These are phyloP conservation scores for Fulmarus glacialis DNA, from an alignment of 2,113 vertebrate genomes.

Conservation along the genomic window DNA sequence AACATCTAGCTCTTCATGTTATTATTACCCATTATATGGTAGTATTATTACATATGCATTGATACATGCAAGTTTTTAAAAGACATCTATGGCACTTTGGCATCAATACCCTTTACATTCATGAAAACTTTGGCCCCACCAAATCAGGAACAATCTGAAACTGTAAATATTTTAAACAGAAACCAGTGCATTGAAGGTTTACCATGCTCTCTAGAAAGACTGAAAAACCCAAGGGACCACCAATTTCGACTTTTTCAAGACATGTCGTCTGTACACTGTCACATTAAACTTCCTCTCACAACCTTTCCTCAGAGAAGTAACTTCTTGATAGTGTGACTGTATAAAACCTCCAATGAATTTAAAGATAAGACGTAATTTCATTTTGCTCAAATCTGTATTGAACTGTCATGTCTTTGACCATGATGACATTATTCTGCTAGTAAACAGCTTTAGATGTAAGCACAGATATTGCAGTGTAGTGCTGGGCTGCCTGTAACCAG, in stretches of 20 bases:
- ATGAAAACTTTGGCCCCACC: neutral
- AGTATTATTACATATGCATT: neutral
- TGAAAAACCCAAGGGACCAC: neutral
- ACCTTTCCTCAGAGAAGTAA: neutral
- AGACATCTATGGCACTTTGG: neutral
- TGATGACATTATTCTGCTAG: neutral
- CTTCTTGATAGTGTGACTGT: neutral
- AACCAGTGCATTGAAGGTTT: neutral
- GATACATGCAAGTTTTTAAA: neutral
- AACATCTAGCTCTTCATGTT: neutral
- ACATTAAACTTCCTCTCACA: neutral
- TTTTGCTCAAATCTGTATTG: neutral
- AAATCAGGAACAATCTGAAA: neutral
- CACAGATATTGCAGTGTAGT: neutral
- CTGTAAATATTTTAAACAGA: neutral
- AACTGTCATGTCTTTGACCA: neutral
- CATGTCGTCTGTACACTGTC: neutral
- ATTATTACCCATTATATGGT: neutral
- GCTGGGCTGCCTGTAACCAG: neutral
- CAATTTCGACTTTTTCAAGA: neutral
- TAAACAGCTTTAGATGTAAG: neutral
- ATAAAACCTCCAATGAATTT: neutral
- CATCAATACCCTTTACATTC: neutral
- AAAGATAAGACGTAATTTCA: conserved; percentile 8
- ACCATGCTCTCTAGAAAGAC: neutral